These are phyloP conservation scores for Penaeus japonicus DNA, from an alignment of 1,140 invertebrate genomes.

Conservation along the genomic window DNA sequence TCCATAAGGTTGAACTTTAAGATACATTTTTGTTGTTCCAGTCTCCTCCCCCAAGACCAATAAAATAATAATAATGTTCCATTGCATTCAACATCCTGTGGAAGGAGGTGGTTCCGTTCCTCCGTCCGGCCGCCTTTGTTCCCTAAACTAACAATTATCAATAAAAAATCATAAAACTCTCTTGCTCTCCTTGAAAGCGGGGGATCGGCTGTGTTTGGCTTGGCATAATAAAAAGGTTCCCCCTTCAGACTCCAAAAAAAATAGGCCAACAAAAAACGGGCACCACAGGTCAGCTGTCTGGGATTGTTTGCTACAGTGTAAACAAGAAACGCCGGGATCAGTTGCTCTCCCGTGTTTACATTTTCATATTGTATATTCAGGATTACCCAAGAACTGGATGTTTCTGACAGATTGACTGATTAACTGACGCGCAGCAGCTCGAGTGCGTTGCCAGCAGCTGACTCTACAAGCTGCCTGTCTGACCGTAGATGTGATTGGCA, in stretches of 20 bases:
- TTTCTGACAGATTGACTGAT: background rate
- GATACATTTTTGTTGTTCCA: too few relatives aligned
- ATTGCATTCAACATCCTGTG: too few relatives aligned
- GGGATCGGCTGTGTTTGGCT: background rate
- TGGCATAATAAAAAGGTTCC: conserved; percentile 6
- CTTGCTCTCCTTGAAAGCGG: background rate
- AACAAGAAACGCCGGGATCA: background rate
- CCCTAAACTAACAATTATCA: too few relatives aligned
- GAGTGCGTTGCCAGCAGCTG: background rate
- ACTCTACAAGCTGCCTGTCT: too few relatives aligned
- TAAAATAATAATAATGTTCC: too few relatives aligned
- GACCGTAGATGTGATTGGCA: too few relatives aligned
- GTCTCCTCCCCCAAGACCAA: too few relatives aligned
- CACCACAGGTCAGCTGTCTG: conserved; percentile 4
- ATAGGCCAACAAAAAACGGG: conserved; percentile 7
- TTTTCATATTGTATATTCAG: background rate
- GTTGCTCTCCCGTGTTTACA: background rate
- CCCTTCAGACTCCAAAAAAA: background rate
- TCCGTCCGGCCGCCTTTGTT: too few relatives aligned
- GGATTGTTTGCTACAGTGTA: background rate
- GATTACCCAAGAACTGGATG: background rate
- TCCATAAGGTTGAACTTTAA: too few relatives aligned
- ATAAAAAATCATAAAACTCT: too few relatives aligned
- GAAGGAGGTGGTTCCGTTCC: too few relatives aligned
- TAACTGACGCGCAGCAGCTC: background rate